These are phyloP conservation scores for Lacanobia oleracea DNA, from an alignment of 2,888 invertebrate species.

Conservation along the genomic window DNA sequence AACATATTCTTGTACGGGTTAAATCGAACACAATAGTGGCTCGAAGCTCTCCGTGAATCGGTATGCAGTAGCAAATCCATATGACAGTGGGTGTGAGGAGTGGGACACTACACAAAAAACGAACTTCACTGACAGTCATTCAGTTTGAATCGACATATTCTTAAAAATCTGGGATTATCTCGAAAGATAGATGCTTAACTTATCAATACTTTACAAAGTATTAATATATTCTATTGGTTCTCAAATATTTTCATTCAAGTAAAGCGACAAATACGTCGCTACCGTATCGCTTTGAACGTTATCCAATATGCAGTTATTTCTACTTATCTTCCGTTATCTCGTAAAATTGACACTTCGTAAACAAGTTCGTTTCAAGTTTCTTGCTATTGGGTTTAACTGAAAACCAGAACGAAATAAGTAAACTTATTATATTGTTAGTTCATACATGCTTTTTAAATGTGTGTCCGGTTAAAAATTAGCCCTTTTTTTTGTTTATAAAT, in stretches of 20 bases:
- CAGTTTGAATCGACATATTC: too few species aligned
- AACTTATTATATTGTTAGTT: background rate
- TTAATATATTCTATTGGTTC: background rate
- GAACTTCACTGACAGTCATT: too few species aligned
- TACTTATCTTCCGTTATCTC: background rate
- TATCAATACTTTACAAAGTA: too few species aligned
- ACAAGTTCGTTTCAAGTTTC: background rate
- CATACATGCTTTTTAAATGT: too few species aligned
- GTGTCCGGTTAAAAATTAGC: too few species aligned
- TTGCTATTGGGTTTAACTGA: background rate
- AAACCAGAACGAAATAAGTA: background rate
- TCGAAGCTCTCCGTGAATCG: too few species aligned
- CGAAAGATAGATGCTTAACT: background rate
- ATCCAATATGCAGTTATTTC: conserved; percentile 38
- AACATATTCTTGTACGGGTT: too few species aligned
- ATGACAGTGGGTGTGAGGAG: too few species aligned
- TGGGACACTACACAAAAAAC: too few species aligned
- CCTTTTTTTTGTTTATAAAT: too few species aligned
- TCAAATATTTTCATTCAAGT: background rate
- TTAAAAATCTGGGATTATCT: background rate
- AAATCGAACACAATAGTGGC: too few species aligned
- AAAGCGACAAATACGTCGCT: background rate
- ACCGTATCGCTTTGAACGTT: conserved; percentile 4
- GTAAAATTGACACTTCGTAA: background rate
- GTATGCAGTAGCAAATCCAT: too few species aligned